Evolutionary conservation across 2,113 vertebrate species (phyloP).

Genomic region (Podilymbus podiceps): DNA sequence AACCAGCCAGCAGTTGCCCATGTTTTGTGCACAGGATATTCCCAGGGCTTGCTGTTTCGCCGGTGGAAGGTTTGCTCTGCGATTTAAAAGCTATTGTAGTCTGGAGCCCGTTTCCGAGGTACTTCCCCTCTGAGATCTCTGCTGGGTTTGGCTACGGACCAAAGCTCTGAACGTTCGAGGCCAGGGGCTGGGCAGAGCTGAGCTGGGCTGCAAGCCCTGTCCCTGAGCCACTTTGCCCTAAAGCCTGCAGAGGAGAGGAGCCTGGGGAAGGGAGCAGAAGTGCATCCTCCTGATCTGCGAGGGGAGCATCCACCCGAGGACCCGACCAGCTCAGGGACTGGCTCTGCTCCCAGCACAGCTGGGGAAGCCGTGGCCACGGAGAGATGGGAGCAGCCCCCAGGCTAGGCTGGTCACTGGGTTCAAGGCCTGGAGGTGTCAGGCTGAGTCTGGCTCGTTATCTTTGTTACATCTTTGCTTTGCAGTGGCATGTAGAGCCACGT

Average conservation of each 20-base stretch:
- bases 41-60: conserved; percentile 34
- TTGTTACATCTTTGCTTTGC: neutral
- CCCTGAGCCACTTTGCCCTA: neutral
- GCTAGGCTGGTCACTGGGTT: neutral
- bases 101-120: conserved; percentile 50
- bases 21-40: conserved; percentile 63
- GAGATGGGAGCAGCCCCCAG: neutral
- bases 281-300: neutral
- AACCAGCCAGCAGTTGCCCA: neutral
- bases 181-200: neutral
- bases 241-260: neutral
- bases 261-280: neutral
- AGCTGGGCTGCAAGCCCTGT: neutral
- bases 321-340: neutral
- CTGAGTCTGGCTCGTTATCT: neutral
- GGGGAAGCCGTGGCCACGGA: accelerated
- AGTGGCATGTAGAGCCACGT: neutral
- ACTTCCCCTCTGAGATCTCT: conserved; percentile 62
- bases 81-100: conserved; percentile 54
- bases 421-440: neutral
- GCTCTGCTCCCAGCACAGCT: neutral
- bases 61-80: conserved; percentile 1
- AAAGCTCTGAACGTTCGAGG: accelerated
- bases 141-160: neutral
- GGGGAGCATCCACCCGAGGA: neutral